Base-by-base conservation (phyloP, 2,888 invertebrate genomes). In the Drosophila prolongata region DNA sequence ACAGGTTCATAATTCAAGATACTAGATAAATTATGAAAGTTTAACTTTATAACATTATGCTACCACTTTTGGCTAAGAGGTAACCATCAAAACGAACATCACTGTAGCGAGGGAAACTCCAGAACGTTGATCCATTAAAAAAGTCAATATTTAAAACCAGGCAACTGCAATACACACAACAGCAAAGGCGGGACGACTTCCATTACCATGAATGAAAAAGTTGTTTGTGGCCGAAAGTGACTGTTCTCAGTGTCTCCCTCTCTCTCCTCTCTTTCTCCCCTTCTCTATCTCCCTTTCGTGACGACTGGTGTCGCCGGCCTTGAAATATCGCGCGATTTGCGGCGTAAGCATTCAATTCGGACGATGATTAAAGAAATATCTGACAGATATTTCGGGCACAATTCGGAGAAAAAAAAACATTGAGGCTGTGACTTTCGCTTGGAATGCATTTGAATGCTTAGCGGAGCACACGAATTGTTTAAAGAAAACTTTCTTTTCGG, bases 141-240 rank as follows among this genome's bases (percentile, higher is more conserved):
- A 34, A 35, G 24, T n/a, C 13, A 62, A 24, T 40, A 38, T n/a
- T 62, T 35, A 34, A 27, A 42, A 10, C 43, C 64, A 30, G 49
- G 35, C 35, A 66, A 53, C 52, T 30, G 43, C 27, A 46, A 38
- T 59, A 30, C 1, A 19, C 42, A 16, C 11, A 38, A 60, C 38
- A 54, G 42, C 58, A 40, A 30, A 14, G 64, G 42, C n/a, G 24
- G 46, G 42, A 55, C 42, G 42, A 55, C 42, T 13, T 73, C 79
- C 69, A 85, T 81, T 81, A 82, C 77, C 79, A 85, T 82, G 82
- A 87, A 82, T 87, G 88, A 75, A 78, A 79, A 62, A 55, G 75
- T 54, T 54, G 66, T 16, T 56, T 44, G 38, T 14, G 70, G 57
- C 50, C 58, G 49, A 79, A 74, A 66, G 76, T 59, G 77, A 77